These are phyloP conservation scores for Orientallactaga bullata DNA, from an alignment of 2,113 vertebrate species.

Conservation along the genomic window DNA sequence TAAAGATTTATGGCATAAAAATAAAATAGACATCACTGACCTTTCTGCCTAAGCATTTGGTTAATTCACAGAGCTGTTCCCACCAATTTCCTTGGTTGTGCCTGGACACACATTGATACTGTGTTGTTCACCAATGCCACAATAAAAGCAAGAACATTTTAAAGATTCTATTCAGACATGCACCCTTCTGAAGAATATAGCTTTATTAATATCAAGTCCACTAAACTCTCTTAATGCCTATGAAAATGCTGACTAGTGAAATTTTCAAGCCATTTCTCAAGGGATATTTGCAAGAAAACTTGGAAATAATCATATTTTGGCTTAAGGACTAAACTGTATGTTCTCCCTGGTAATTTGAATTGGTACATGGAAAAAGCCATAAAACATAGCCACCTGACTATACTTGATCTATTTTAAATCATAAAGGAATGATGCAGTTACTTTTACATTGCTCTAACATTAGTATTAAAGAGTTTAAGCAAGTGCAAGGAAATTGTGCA, in stretches of 20 bases:
- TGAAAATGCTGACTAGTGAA: not conserved
- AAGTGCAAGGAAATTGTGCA: not conserved
- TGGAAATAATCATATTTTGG: not conserved
- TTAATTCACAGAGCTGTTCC: not conserved
- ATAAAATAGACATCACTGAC: not conserved
- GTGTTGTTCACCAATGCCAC: not conserved
- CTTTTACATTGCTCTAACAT: not conserved
- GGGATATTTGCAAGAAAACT: not conserved
- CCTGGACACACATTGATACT: not conserved
- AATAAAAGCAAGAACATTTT: not conserved
- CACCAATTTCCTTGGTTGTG: not conserved
- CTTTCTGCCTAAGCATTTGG: not conserved
- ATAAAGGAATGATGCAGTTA: not conserved
- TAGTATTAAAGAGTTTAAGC: not conserved
- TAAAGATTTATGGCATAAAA: not conserved
- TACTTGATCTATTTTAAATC: conserved; percentile 40
- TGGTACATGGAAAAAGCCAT: not conserved
- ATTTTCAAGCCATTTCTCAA: conserved; percentile 32
- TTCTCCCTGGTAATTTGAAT: not conserved
- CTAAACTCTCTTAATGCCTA: not conserved
- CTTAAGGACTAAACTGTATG: not conserved
- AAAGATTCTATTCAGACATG: not conserved
- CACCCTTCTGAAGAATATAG: not conserved
- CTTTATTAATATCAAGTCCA: not conserved
- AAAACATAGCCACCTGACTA: not conserved